Evolutionary conservation across 53 echinoderm and acorn worm species (phyloP).

Genomic region (Glandiceps talaboti): DNA sequence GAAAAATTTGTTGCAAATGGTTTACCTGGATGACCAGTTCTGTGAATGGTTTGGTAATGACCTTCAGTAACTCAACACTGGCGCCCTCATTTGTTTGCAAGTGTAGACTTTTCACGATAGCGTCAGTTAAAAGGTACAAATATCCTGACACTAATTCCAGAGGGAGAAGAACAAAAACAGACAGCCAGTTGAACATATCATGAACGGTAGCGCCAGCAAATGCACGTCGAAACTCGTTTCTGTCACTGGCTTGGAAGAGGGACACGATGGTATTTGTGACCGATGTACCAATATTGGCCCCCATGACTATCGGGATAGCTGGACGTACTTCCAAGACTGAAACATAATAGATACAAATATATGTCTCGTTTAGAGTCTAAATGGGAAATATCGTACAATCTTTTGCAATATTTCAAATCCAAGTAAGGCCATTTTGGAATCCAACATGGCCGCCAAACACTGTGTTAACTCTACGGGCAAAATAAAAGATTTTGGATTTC

Average conservation of each 20-base stretch:
- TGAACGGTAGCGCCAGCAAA: conserved; percentile 93
- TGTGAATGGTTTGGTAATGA: conserved; percentile 80
- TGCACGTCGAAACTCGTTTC: conserved; percentile 82
- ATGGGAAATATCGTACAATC: no score
- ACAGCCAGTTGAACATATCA: conserved; percentile 94
- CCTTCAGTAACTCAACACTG: conserved; percentile 81
- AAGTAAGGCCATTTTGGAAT: no score
- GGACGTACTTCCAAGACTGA: conserved; percentile 42
- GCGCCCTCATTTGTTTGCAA: conserved; percentile 61
- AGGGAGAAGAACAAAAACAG: conserved; percentile 61
- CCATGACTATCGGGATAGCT: conserved; percentile 84
- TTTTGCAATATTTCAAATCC: no score
- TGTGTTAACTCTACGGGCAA: no score
- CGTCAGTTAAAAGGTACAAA: conserved; percentile 53
- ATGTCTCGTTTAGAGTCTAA: no score
- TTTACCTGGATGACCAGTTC: conserved; percentile 74
- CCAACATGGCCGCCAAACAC: no score
- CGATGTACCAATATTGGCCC: no score
- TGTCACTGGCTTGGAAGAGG: conserved; percentile 53
- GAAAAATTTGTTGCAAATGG: no score
- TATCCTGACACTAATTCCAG: conserved; percentile 49
- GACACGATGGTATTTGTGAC: conserved; percentile 87
- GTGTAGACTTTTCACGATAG: conserved; percentile 46
- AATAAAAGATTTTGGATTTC: no score
- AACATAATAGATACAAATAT: conserved; percentile 1